These are phyloP conservation scores for Lophotis ruficrista DNA, from an alignment of 2,113 vertebrate species.

Conservation along the genomic window DNA sequence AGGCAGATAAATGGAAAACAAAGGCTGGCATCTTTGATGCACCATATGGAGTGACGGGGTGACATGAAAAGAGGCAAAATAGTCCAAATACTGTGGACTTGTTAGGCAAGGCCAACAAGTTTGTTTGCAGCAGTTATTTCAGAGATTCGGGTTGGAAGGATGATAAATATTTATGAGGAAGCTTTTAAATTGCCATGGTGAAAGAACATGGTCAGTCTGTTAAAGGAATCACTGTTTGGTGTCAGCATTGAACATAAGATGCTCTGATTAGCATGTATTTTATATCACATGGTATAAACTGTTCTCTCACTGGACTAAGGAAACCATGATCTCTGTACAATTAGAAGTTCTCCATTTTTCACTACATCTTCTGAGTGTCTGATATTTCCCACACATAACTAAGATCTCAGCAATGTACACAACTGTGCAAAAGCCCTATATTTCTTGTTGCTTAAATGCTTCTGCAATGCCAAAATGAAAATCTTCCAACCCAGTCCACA, in stretches of 20 bases:
- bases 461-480: background rate
- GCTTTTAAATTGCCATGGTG: background rate
- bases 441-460: background rate
- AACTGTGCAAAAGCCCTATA: background rate
- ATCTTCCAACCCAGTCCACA: background rate
- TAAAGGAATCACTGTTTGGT: background rate
- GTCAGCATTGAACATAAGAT: background rate
- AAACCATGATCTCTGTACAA: background rate
- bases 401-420: background rate
- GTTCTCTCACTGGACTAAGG: background rate
- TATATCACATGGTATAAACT: background rate
- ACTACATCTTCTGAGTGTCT: background rate
- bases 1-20: background rate
- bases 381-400: background rate
- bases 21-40: background rate
- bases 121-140: background rate
- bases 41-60: background rate
- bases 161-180: slow-evolving; percentile 24
- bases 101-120: background rate
- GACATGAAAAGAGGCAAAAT: background rate
- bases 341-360: background rate
- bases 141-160: background rate
- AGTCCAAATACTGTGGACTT: background rate
- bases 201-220: background rate
- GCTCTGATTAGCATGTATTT: background rate